Percentiles rank a stretch among this genome's conserved stretches.
Conservation (phyloP, 2,888 invertebrate species). For the Beris morrisii region DNA sequence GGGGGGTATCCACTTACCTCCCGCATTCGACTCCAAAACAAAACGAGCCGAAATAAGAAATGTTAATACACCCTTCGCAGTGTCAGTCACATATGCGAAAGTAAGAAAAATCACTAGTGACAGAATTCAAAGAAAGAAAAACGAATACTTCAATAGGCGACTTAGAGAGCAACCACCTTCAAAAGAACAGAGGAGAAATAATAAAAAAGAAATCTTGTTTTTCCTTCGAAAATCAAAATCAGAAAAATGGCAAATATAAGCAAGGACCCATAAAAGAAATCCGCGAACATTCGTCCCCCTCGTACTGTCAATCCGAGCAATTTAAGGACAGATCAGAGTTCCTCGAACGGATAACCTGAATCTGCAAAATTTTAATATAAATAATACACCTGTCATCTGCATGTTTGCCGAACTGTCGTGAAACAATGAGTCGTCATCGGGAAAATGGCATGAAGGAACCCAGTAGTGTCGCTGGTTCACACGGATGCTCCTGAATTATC, state of each 20-base stretch:
- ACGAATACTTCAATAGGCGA: not conserved
- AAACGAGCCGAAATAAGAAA: not conserved
- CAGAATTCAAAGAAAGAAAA: constrained; percentile 5
- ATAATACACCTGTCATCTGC: constrained; percentile 39
- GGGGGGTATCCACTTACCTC: constrained; percentile 1
- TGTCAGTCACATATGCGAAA: constrained; percentile 32
- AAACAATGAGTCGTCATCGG: constrained; percentile 33
- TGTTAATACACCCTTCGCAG: constrained; percentile 25
- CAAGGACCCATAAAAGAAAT: not conserved
- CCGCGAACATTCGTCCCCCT: not conserved
- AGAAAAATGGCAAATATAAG: not conserved
- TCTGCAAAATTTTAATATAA: constrained; percentile 38
- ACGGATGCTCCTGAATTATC: constrained; percentile 20
- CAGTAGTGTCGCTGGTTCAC: not conserved
- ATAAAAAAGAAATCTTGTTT: not conserved
- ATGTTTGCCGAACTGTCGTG: constrained; percentile 33
- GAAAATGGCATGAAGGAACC: constrained; percentile 10
- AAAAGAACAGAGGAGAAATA: not conserved
- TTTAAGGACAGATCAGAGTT: not conserved
- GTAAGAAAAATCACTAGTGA: constrained; percentile 18
- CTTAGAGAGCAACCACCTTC: not conserved
- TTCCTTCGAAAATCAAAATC: not conserved
- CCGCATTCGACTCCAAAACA: not conserved
- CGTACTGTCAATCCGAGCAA: not conserved
- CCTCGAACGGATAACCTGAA: constrained; percentile 14